Evolutionary conservation across 2,888 invertebrate genomes (phyloP).

Genomic region (Eupithecia abbreviata): DNA sequence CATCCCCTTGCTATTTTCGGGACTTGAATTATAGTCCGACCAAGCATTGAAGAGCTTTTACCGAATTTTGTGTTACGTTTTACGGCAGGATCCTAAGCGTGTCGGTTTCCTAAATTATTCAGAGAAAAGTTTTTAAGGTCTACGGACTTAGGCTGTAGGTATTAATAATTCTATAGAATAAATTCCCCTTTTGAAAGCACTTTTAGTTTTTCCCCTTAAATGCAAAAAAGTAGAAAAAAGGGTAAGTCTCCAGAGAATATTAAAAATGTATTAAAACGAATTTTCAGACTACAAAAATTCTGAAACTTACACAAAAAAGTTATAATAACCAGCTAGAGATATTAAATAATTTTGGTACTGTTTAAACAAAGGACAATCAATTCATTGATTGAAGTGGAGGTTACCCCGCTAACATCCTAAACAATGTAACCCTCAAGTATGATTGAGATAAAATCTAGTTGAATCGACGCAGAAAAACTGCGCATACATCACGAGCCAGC

Average conservation of each 20-base stretch:
- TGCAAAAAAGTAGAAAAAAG: background rate
- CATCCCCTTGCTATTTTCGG: constrained; percentile 79
- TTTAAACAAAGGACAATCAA: background rate
- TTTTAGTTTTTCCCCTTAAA: background rate
- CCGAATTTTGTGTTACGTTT: constrained; percentile 79
- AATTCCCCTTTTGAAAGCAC: constrained; percentile 41
- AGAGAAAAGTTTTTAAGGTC: constrained; percentile 62
- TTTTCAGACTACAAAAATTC: background rate
- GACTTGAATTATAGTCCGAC: constrained; percentile 80
- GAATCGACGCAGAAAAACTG: constrained; percentile 34
- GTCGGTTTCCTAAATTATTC: constrained; percentile 75
- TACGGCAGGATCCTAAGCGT: constrained; percentile 76
- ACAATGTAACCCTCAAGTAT: constrained; percentile 19
- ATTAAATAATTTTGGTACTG: background rate
- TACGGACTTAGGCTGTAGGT: constrained; percentile 56
- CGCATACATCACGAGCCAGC: constrained; percentile 30
- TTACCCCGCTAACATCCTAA: background rate
- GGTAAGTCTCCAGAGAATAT: background rate
- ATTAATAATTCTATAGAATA: constrained; percentile 60
- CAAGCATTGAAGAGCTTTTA: constrained; percentile 82
- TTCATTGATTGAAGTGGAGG: no score
- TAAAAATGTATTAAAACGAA: background rate
- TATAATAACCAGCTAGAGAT: background rate
- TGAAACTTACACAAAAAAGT: background rate
- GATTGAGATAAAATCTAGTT: constrained; percentile 29